phyloP scores from a whole-genome alignment of 2,797 vertebrate species.

The Crypturellus tataupa region DNA sequence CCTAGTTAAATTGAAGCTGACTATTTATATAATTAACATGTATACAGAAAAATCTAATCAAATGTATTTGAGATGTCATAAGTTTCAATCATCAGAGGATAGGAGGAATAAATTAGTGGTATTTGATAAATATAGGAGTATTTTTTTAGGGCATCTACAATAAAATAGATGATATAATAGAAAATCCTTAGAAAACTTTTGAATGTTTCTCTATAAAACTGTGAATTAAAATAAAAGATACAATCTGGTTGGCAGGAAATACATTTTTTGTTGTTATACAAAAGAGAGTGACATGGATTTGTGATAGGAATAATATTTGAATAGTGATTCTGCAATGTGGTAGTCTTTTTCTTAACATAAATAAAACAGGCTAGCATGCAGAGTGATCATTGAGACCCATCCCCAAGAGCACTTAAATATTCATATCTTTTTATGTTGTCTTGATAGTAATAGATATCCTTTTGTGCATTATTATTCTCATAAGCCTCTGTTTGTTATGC shows the following conservation, averaged over 20 bases:
- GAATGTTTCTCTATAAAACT: not conserved
- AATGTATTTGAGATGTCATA: not conserved
- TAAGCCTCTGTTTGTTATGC: not conserved
- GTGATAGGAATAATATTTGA: not conserved
- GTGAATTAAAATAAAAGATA: not conserved
- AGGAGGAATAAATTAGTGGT: not conserved
- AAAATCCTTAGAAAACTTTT: not conserved
- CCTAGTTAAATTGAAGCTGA: not conserved
- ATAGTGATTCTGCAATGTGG: not conserved
- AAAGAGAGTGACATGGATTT: not conserved
- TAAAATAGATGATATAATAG: not conserved
- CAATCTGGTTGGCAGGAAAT: not conserved
- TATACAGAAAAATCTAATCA: not conserved
- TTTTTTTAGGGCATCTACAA: not conserved
- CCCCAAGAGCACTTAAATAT: not conserved
- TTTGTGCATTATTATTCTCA: not conserved
- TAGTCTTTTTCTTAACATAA: not conserved
- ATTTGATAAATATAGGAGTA: not conserved
- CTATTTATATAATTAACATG: not conserved
- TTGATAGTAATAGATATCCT: accelerated
- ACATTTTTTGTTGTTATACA: not conserved
- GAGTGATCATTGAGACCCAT: not conserved
- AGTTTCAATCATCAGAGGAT: not conserved
- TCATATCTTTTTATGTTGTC: not conserved
- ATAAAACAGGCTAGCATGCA: not conserved